phyloP scores from a whole-genome alignment of 2,797 vertebrate species.

The Enteromius mattozi region DNA sequence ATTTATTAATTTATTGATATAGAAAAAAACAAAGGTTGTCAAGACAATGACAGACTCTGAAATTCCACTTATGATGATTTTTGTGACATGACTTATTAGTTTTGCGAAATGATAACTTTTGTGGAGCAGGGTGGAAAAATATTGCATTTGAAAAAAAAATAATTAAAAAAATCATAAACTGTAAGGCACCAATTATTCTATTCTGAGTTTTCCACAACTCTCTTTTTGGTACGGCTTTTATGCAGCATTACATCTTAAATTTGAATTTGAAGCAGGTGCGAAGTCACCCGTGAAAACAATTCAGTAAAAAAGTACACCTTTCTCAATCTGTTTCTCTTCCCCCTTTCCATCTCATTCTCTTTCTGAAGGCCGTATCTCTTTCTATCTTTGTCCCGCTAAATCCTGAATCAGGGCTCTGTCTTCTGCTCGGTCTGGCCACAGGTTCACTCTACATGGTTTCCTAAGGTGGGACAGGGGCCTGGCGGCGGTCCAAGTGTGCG shows the following conservation, averaged over 20 bases:
- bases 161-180: not conserved
- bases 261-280: not conserved
- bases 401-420: constrained; percentile 64
- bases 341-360: constrained; percentile 54
- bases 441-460: constrained; percentile 74
- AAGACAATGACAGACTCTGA: not conserved
- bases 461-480: constrained; percentile 73
- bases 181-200: too few species aligned
- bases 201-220: not conserved
- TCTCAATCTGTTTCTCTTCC: constrained; percentile 52
- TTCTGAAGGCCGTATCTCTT: constrained; percentile 22
- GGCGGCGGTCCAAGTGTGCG: constrained; percentile 72
- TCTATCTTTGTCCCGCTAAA: constrained; percentile 44
- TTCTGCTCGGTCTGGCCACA: constrained; percentile 64
- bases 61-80: not conserved
- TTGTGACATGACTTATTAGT: not conserved
- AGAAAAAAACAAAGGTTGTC: not conserved
- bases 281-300: constrained; percentile 65
- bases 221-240: not conserved
- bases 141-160: not conserved
- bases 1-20: not conserved
- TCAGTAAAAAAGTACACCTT: constrained; percentile 47
- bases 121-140: not conserved
- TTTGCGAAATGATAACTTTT: not conserved
- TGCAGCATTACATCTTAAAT: not conserved